phyloP scores from a whole-genome alignment of 1,140 invertebrate genomes.

The Penaeus japonicus region DNA sequence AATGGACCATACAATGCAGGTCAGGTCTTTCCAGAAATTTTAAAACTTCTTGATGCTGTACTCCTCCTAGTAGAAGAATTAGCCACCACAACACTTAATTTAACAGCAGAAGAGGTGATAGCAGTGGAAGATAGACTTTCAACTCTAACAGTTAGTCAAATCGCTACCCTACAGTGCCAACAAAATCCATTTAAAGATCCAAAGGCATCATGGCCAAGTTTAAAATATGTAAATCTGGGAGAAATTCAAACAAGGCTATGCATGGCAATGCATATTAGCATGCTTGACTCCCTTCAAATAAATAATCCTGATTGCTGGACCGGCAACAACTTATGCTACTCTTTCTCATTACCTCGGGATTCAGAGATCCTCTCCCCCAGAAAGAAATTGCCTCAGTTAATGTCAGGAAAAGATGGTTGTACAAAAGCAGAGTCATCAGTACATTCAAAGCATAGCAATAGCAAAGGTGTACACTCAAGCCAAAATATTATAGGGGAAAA shows the following conservation, averaged over 20 bases:
- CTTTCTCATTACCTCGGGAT: neutral
- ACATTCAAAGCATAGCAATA: neutral
- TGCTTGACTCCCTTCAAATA: conserved; percentile 34
- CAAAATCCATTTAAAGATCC: conserved; percentile 28
- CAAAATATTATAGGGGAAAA: neutral
- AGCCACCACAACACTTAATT: conserved; percentile 21
- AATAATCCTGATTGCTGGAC: conserved; percentile 30
- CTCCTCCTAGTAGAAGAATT: conserved; percentile 42
- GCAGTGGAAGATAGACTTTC: conserved; percentile 43
- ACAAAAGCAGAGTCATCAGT: neutral
- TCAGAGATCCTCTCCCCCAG: neutral
- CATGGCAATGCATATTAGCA: conserved; percentile 36
- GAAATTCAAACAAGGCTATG: conserved; percentile 45
- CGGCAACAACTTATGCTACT: neutral
- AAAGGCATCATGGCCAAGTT: conserved; percentile 32
- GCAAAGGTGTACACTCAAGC: neutral
- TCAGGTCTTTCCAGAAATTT: conserved; percentile 49
- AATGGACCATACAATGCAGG: conserved; percentile 48
- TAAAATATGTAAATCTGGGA: conserved; percentile 32
- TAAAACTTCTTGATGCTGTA: conserved; percentile 53
- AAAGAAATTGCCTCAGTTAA: conserved; percentile 27
- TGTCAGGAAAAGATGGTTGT: neutral
- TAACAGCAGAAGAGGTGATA: conserved; percentile 53
- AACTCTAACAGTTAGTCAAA: conserved; percentile 32
- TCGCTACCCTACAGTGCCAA: conserved; percentile 28